Conservation (phyloP, 2,113 vertebrate species). For the Thamnophis sirtalis region DNA sequence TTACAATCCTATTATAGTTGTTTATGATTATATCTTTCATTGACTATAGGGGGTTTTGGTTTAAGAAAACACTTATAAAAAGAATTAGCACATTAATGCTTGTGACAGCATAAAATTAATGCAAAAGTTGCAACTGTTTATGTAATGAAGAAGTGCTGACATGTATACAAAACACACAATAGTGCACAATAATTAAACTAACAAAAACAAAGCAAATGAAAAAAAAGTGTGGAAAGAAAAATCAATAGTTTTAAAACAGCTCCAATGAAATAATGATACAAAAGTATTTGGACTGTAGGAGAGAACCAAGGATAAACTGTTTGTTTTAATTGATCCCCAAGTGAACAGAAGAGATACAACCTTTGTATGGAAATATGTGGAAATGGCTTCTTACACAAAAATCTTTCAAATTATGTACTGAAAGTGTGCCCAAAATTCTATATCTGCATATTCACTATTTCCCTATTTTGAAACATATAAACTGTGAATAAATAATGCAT, state of each 20-base stretch:
- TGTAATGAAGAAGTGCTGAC: neutral
- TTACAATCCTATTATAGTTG: neutral
- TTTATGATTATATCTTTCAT: neutral
- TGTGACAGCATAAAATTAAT: neutral
- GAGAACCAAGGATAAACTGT: neutral
- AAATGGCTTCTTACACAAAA: neutral
- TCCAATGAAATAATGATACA: neutral
- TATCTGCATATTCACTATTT: neutral
- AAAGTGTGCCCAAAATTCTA: neutral
- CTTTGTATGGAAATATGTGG: neutral
- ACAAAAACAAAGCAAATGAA: neutral
- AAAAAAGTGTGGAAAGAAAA: neutral
- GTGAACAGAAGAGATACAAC: neutral
- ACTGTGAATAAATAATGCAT: neutral
- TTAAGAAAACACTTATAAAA: neutral
- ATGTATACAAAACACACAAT: neutral
- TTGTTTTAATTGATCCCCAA: neutral
- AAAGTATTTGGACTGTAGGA: too few species aligned
- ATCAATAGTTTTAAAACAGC: neutral
- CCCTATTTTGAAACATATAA: neutral
- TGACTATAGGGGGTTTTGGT: neutral
- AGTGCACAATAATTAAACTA: neutral
- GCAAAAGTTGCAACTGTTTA: neutral
- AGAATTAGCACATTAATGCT: neutral
- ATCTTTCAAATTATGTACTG: neutral